Evolutionary conservation across 2,113 vertebrate species (phyloP).

Genomic region (Clinocottus analis): DNA sequence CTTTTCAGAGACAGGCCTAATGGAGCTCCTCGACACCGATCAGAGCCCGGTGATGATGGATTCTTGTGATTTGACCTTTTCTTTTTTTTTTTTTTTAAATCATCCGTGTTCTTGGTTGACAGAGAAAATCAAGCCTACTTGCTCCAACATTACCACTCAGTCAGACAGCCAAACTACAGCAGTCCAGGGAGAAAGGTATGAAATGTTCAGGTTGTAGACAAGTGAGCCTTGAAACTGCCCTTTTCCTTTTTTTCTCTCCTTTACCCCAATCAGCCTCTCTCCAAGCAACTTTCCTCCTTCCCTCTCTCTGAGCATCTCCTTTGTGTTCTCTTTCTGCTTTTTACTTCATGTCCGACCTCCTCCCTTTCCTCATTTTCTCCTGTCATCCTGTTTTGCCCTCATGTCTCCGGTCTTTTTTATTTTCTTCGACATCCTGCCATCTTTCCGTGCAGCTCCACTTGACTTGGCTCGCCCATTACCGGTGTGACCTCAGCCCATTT

Average conservation of each 20-base stretch:
- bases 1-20: not conserved
- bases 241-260: not conserved
- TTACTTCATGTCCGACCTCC: not conserved
- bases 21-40: slow-evolving; percentile 10
- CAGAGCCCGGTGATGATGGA: slow-evolving; percentile 16
- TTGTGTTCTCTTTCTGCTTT: not conserved
- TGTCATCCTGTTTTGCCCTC: slow-evolving; percentile 47
- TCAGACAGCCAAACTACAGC: slow-evolving; percentile 17
- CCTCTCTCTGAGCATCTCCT: not conserved
- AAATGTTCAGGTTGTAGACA: slow-evolving; percentile 38
- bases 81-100: not conserved
- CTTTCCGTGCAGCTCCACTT: slow-evolving; percentile 56
- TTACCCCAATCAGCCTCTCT: slow-evolving; percentile 16
- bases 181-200: slow-evolving; percentile 11
- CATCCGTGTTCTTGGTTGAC: slow-evolving; percentile 27
- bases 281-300: not conserved
- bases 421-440: slow-evolving; percentile 49
- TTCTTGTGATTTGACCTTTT: slow-evolving; percentile 21
- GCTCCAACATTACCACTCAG: slow-evolving; percentile 32
- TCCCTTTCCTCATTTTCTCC: slow-evolving; percentile 14
- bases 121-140: slow-evolving; percentile 34
- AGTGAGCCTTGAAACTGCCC: slow-evolving; percentile 43
- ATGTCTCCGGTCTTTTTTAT: not conserved
- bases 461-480: slow-evolving; percentile 67
- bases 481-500: slow-evolving; percentile 68